A percentile compares a stretch with the other conserved stretches of the same genome.
Evolutionary conservation across 2,888 invertebrate species (phyloP).

Genomic region (Drosophila mettleri): DNA sequence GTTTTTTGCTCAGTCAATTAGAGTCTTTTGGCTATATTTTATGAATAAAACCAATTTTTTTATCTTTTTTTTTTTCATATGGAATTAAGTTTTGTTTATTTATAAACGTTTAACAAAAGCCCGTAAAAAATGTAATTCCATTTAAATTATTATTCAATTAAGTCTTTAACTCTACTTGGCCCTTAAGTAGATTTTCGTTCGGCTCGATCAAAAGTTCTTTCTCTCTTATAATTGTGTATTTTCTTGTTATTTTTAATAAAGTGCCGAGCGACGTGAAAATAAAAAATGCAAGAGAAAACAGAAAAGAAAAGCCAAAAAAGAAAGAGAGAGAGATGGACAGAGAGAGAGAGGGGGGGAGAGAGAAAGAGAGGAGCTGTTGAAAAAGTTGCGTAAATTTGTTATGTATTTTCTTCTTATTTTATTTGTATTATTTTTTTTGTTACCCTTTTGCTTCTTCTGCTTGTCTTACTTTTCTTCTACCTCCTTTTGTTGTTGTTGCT

Average conservation of each 20-base stretch:
- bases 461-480: conserved; percentile 10
- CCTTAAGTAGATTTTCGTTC: conserved; percentile 15
- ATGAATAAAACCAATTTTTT: too few relatives aligned
- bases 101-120: too few relatives aligned
- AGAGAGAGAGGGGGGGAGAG: conserved; percentile 41
- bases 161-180: not conserved
- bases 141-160: not conserved
- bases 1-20: too few relatives aligned
- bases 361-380: conserved; percentile 36
- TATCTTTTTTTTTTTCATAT: too few relatives aligned
- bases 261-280: conserved; percentile 48
- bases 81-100: too few relatives aligned
- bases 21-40: too few relatives aligned
- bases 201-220: not conserved
- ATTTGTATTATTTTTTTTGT: conserved; percentile 16
- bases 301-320: not conserved
- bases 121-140: not conserved
- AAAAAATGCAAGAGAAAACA: not conserved
- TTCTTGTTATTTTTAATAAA: conserved; percentile 73
- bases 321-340: conserved; percentile 22
- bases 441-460: conserved; percentile 20
- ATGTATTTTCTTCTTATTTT: conserved; percentile 53
- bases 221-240: conserved; percentile 17
- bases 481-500: conserved; percentile 22
- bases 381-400: conserved; percentile 79